phyloP scores from a whole-genome alignment of 92 coral and sea anemone species.

The Palythoa grandis region DNA sequence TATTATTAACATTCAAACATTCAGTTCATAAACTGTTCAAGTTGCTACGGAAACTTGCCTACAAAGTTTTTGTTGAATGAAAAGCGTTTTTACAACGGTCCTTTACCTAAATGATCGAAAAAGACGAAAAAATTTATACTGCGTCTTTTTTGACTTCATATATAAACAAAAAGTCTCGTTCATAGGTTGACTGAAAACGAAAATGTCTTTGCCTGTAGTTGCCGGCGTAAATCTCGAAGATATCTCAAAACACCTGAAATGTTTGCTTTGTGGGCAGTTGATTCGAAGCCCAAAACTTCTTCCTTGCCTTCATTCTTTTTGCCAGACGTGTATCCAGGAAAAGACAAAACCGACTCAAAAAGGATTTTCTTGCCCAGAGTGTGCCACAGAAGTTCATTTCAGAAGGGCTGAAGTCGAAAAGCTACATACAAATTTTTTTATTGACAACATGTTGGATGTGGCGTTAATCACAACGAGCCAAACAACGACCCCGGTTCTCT shows the following conservation, averaged over 20 bases:
- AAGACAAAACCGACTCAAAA: slow-evolving; percentile 55
- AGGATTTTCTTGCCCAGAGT: slow-evolving; percentile 75
- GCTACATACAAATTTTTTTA: slow-evolving; percentile 79
- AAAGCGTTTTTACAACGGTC: background rate
- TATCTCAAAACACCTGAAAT: slow-evolving; percentile 78
- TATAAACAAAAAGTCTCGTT: background rate
- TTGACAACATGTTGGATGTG: slow-evolving; percentile 86
- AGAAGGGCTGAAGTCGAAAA: slow-evolving; percentile 60
- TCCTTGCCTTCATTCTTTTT: slow-evolving; percentile 94
- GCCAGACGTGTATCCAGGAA: slow-evolving; percentile 81
- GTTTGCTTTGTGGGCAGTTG: slow-evolving; percentile 73
- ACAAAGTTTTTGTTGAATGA: background rate
- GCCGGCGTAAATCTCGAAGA: slow-evolving; percentile 83
- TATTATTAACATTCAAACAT: background rate
- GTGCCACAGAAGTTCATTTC: slow-evolving; percentile 75
- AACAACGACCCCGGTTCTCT: slow-evolving; percentile 76
- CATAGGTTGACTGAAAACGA: background rate
- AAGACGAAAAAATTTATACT: background rate
- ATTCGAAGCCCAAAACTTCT: slow-evolving; percentile 87
- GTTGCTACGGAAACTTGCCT: slow-evolving; percentile 16
- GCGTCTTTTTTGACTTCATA: background rate
- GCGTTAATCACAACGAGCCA: slow-evolving; percentile 82
- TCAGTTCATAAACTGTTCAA: background rate
- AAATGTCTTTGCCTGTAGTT: slow-evolving; percentile 74
- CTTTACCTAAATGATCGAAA: background rate